Evolutionary conservation across 2,797 vertebrate species (phyloP).

Genomic region (Characodon lateralis): DNA sequence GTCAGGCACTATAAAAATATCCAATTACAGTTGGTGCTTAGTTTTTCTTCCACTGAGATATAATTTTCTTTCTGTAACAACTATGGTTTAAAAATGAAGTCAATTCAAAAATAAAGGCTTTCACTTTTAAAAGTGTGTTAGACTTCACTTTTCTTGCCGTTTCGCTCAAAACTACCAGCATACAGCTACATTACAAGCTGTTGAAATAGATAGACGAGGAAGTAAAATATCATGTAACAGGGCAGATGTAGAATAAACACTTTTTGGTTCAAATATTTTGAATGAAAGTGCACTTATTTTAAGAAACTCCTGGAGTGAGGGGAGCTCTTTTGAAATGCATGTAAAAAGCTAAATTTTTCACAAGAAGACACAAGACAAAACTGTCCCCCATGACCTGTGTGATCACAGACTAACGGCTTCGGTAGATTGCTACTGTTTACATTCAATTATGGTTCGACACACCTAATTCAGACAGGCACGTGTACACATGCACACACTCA

Average conservation of each 20-base stretch:
- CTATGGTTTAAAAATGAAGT: conserved; percentile 18
- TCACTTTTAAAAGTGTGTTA: conserved; percentile 18
- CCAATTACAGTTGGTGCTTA: conserved; percentile 8
- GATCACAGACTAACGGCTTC: conserved; percentile 28
- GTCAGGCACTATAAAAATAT: conserved; percentile 12
- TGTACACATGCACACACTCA: conserved; percentile 6
- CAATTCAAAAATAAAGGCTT: conserved; percentile 21
- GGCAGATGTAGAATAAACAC: conserved; percentile 25
- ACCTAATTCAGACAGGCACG: conserved; percentile 24
- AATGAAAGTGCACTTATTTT: conserved; percentile 18
- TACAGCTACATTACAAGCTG: conserved; percentile 40
- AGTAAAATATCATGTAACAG: conserved; percentile 38
- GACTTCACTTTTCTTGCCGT: conserved; percentile 9
- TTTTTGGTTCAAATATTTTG: conserved; percentile 27
- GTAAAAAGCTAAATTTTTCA: conserved; percentile 19
- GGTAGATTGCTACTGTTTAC: conserved; percentile 30
- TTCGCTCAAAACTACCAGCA: conserved; percentile 50
- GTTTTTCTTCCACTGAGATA: not conserved
- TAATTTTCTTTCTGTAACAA: conserved; percentile 21
- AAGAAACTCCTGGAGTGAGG: conserved; percentile 43
- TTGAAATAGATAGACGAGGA: conserved; percentile 23
- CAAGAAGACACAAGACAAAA: conserved; percentile 15
- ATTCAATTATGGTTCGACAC: conserved; percentile 48
- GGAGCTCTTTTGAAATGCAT: conserved; percentile 27
- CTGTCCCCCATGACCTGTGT: conserved; percentile 16